Base-by-base conservation (phyloP, 2,888 invertebrate genomes). In the Zelleria hepariella region DNA sequence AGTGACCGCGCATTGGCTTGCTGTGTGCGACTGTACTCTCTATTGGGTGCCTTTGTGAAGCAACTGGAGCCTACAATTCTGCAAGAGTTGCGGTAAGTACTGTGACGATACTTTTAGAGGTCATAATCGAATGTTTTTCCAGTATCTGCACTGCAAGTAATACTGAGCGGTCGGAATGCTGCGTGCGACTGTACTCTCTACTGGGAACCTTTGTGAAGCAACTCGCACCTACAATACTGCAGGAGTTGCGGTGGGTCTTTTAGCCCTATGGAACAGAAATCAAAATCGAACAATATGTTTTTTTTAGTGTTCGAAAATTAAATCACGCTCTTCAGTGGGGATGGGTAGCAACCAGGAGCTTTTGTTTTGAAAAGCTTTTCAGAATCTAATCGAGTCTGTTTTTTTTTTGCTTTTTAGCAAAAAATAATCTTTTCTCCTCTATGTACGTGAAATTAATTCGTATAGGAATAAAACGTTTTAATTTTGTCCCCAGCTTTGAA, bases 401-500 rank as follows among this genome's bases (percentile, higher is more conserved):
- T n/a, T n/a, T n/a, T n/a, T n/a, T n/a, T n/a, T n/a, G n/a, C n/a
- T n/a, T n/a, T n/a, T n/a, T n/a, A n/a, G n/a, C n/a, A n/a, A n/a
- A n/a, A n/a, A n/a, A n/a, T n/a, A n/a, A n/a, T n/a, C n/a, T n/a
- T n/a, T n/a, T n/a, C n/a, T n/a, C n/a, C n/a, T n/a, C n/a, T n/a
- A n/a, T n/a, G n/a, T n/a, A n/a, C n/a, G n/a, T n/a, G n/a, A n/a
- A n/a, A n/a, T n/a, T n/a, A n/a, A n/a, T n/a, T 3, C 32, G 32
- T 2, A 32, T 32, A 32, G 32, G 10, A 7, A 2, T 32, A 2
- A 10, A 32, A 32, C 2, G 8, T 10, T 10, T 54, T 60, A 57
- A 21, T 4, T 62, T 58, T 71, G 10, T 23, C 59, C 68, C 21
- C 69, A 91, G 92, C 61, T 84, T 91, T 65, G 91, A 92, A 62